These are phyloP conservation scores for Gopherus evgoodei DNA, from an alignment of 2,113 vertebrate species.

Conservation along the genomic window DNA sequence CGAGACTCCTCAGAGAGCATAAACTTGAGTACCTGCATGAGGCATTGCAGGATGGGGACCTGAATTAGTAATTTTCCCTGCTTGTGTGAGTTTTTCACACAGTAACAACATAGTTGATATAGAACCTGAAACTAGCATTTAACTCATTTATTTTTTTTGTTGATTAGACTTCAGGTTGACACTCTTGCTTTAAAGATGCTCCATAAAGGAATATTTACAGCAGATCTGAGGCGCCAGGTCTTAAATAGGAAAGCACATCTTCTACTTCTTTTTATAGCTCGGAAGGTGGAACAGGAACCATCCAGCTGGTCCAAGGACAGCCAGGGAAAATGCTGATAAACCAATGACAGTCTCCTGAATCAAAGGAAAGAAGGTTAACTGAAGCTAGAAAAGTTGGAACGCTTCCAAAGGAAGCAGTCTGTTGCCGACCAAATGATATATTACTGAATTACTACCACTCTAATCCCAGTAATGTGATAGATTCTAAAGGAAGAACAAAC, in stretches of 20 bases:
- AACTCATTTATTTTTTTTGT: background rate
- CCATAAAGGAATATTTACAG: background rate
- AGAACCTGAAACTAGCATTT: background rate
- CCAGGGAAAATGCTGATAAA: slow-evolving; percentile 78
- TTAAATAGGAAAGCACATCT: slow-evolving; percentile 29
- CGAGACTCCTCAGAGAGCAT: background rate
- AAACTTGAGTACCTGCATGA: background rate
- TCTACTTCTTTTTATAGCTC: slow-evolving; percentile 75
- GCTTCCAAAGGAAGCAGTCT: background rate
- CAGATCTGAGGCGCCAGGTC: background rate
- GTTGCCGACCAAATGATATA: background rate
- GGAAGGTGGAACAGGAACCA: slow-evolving; percentile 84
- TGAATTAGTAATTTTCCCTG: background rate
- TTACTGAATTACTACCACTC: slow-evolving; percentile 3
- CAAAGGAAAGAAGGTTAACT: slow-evolving; percentile 49
- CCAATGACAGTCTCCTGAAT: slow-evolving; percentile 81
- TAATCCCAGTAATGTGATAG: background rate
- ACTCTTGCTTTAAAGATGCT: background rate
- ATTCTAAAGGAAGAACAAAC: slow-evolving; percentile 26
- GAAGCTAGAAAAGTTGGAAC: slow-evolving; percentile 12
- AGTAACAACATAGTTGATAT: background rate
- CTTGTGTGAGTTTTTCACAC: background rate
- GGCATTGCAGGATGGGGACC: background rate
- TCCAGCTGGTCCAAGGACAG: slow-evolving; percentile 82
- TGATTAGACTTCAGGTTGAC: background rate